A percentile compares a stretch with the other conserved stretches of the same genome.
These are phyloP conservation scores for Rhagonycha fulva DNA, from an alignment of 2,888 invertebrate species.

Conservation along the genomic window DNA sequence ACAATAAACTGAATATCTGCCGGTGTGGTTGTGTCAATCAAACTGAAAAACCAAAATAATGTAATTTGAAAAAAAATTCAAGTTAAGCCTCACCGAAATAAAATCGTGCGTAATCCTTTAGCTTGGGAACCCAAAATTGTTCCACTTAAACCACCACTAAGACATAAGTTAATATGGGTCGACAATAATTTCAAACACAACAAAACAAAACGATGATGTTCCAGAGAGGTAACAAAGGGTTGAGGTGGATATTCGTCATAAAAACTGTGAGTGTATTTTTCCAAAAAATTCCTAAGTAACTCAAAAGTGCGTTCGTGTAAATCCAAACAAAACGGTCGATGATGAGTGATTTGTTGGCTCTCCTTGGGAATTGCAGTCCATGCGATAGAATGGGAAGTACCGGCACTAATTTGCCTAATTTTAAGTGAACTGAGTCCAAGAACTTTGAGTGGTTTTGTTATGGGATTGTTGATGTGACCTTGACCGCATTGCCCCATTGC, in stretches of 20 bases:
- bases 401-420: conserved; percentile 66
- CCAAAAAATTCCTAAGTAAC: conserved; percentile 59
- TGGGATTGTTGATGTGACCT: conserved; percentile 63
- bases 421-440: conserved; percentile 59
- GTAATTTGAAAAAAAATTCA: not conserved
- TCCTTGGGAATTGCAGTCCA: conserved; percentile 61
- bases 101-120: conserved; percentile 58
- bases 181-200: conserved; percentile 61
- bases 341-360: conserved; percentile 60
- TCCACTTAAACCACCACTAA: conserved; percentile 57
- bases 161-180: conserved; percentile 63
- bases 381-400: conserved; percentile 66
- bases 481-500: conserved; percentile 69
- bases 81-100: conserved; percentile 56
- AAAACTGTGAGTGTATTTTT: conserved; percentile 61
- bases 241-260: conserved; percentile 52
- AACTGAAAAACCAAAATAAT: conserved; percentile 39
- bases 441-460: conserved; percentile 62
- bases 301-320: conserved; percentile 64
- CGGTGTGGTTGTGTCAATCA: conserved; percentile 57
- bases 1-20: conserved; percentile 59
- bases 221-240: conserved; percentile 56
- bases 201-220: conserved; percentile 63
- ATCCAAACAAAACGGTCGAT: conserved; percentile 66
- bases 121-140: conserved; percentile 60